phyloP scores from a whole-genome alignment of 2,797 vertebrate genomes.

The Sebastolobus altivelis region DNA sequence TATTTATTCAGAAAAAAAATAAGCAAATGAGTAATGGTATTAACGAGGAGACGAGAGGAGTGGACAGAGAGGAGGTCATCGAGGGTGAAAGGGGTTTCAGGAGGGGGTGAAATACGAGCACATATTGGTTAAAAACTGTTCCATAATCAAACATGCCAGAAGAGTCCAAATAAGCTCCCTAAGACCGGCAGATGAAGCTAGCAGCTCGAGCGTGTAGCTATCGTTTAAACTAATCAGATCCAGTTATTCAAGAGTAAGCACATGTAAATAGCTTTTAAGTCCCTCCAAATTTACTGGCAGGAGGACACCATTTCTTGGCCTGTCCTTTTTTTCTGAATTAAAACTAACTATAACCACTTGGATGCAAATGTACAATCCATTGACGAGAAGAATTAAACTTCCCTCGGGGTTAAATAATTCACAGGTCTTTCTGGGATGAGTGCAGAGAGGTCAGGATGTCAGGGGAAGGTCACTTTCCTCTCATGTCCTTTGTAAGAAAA shows the following conservation, averaged over 20 bases:
- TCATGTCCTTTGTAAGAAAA: slow-evolving; percentile 36
- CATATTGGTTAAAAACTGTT: slow-evolving; percentile 13
- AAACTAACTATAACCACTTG: slow-evolving; percentile 7
- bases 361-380: not conserved
- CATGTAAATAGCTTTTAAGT: slow-evolving; percentile 6
- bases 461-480: slow-evolving; percentile 29
- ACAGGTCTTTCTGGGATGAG: slow-evolving; percentile 1
- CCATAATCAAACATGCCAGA: slow-evolving; percentile 17
- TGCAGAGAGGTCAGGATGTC: slow-evolving; percentile 9
- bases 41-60: slow-evolving; percentile 35
- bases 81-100: slow-evolving; percentile 21
- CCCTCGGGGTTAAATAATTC: not conserved
- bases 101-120: slow-evolving; percentile 15
- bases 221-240: slow-evolving; percentile 54
- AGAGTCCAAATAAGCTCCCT: slow-evolving; percentile 52
- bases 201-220: slow-evolving; percentile 19
- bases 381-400: not conserved
- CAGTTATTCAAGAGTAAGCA: slow-evolving; percentile 36
- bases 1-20: slow-evolving; percentile 50
- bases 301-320: not conserved
- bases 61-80: slow-evolving; percentile 19
- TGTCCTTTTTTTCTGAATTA: not conserved
- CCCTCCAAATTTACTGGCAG: slow-evolving; percentile 13
- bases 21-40: slow-evolving; percentile 58
- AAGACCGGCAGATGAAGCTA: slow-evolving; percentile 42